These are phyloP conservation scores for Aleiodes alternator DNA, from an alignment of 2,888 invertebrate genomes.

Conservation along the genomic window DNA sequence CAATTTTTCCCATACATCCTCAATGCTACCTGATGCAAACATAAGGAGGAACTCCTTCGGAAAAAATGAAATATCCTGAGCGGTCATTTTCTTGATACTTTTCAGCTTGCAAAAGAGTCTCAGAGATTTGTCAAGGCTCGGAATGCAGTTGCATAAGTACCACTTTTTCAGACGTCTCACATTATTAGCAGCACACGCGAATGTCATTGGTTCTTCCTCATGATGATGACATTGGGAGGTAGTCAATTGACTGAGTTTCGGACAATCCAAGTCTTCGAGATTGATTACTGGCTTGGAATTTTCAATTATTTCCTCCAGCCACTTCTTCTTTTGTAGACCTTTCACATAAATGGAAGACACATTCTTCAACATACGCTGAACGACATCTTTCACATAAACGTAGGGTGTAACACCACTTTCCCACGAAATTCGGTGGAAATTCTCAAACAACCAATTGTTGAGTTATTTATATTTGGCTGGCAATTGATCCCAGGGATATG, in stretches of 20 bases:
- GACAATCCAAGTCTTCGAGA: not conserved
- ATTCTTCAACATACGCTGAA: not conserved
- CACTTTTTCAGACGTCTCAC: not conserved
- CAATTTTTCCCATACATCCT: not conserved
- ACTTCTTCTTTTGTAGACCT: constrained; percentile 1
- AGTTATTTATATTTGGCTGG: too few relatives aligned
- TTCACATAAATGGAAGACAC: not conserved
- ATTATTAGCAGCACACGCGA: constrained; percentile 2
- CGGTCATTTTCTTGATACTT: too few relatives aligned
- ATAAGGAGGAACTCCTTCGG: too few relatives aligned
- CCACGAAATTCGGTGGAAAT: not conserved
- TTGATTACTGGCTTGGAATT: not conserved
- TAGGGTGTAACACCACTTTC: not conserved
- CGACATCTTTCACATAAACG: not conserved
- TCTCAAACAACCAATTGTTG: not conserved
- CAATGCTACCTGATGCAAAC: too few relatives aligned
- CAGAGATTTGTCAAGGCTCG: too few relatives aligned
- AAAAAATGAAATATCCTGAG: too few relatives aligned
- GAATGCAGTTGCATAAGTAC: not conserved
- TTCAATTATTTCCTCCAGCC: not conserved
- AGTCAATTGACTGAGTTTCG: not conserved
- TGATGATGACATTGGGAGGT: not conserved
- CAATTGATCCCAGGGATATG: not conserved
- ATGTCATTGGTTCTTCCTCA: not conserved
- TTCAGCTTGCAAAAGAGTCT: too few relatives aligned